Evolutionary conservation across 1,140 invertebrate species (phyloP), one percentile per base, ranked within the genome.

Genomic region (Mya arenaria): DNA sequence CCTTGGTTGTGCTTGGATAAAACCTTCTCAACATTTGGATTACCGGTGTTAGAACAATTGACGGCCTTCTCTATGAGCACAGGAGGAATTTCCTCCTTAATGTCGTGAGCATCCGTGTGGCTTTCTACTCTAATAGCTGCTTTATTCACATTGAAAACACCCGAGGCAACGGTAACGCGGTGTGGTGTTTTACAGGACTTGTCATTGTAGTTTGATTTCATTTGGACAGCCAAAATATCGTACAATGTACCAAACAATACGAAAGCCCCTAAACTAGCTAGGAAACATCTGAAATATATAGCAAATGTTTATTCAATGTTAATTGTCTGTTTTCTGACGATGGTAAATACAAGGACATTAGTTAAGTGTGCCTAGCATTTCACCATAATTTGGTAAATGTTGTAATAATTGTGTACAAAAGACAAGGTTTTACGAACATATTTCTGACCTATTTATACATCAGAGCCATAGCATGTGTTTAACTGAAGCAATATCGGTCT

Each of bases 221-320:
- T 62, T 34, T 63, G 60, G 1, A 63, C 39, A 17, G 37, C 41
- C 10, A 75, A 19, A 4, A 63, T 32, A 30, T 75, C 73, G 48
- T 75, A 75, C 28, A 75, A 52, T 30, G 73, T 75, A 30, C 73
- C 73, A 75, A 48, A 19, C 15, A 75, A 25, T 36, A 72, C 30
- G n/a, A 44, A 8, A 5, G 32, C 44, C 25, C 25, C 2, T 19
- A 72, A 25, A 13, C 55, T 56, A 36, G 25, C 25, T 15, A 72
- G 8, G 3, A 58, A 17, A 34, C 69, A 10, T 36, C 69, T 72
- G 69, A 5, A 72, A 56, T 3, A 13, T 52, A 39, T 41, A 10
- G 17, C 13, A 60, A 25, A 60, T 28, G 10, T 60, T 48, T 48
- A 48, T 13, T 13, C 44, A 10, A 13, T n/a, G 10, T 10, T 48